Evolutionary conservation across 2,113 vertebrate genomes (phyloP).

Genomic region (Proterorhinus semilunaris): DNA sequence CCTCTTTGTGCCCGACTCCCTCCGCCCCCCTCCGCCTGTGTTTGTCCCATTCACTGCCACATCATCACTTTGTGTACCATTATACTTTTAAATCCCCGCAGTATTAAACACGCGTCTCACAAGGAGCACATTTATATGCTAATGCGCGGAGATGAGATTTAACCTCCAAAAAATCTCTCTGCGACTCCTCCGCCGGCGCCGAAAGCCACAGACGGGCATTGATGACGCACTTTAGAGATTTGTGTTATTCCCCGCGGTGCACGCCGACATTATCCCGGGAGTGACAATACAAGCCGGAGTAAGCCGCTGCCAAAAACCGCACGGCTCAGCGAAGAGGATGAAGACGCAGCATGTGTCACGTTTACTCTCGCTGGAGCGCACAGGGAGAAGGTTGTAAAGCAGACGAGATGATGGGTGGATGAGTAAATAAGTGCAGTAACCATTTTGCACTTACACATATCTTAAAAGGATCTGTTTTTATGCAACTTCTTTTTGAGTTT

Average conservation of each 20-base stretch:
- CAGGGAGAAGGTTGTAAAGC: neutral
- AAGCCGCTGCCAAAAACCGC: slow-evolving; percentile 23
- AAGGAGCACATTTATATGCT: slow-evolving; percentile 77
- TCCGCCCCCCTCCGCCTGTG: slow-evolving; percentile 35
- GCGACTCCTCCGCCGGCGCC: slow-evolving; percentile 52
- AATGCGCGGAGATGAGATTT: slow-evolving; percentile 72
- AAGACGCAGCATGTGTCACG: slow-evolving; percentile 11
- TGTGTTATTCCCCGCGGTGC: slow-evolving; percentile 45
- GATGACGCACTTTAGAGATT: slow-evolving; percentile 57
- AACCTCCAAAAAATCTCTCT: slow-evolving; percentile 68
- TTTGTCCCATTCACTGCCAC: slow-evolving; percentile 72
- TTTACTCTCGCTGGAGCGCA: neutral
- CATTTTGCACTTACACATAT: no score
- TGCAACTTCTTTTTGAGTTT: no score
- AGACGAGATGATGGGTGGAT: neutral
- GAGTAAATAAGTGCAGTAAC: neutral
- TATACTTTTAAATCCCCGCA: slow-evolving; percentile 75
- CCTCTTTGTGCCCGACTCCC: slow-evolving; percentile 16
- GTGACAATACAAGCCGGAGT: slow-evolving; percentile 34
- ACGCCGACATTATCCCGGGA: slow-evolving; percentile 51
- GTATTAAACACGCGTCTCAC: slow-evolving; percentile 73
- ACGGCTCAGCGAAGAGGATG: slow-evolving; percentile 29
- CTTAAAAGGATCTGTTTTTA: no score
- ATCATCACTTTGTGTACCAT: slow-evolving; percentile 74
- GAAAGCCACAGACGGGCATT: slow-evolving; percentile 36